Conservation (phyloP, 2,888 invertebrate species). For the Drosophila bunnanda region DNA sequence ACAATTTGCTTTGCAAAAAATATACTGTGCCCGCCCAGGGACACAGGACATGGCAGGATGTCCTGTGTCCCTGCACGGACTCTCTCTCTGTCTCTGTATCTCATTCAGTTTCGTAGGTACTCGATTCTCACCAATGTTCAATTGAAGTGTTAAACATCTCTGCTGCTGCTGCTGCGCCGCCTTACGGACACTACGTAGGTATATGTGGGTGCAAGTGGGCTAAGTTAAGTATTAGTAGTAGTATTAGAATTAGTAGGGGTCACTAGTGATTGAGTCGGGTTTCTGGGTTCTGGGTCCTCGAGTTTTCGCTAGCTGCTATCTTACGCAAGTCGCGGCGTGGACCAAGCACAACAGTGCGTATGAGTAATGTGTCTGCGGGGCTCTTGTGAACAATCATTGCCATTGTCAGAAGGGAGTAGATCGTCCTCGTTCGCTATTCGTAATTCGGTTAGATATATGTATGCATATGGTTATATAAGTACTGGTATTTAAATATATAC, state of each 20-base stretch:
- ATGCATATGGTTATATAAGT: constrained; percentile 52
- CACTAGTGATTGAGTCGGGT: constrained; percentile 25
- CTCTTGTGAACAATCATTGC: constrained; percentile 30
- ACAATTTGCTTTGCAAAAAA: constrained; percentile 78
- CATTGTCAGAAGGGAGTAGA: constrained; percentile 24
- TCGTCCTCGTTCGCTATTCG: constrained; percentile 39
- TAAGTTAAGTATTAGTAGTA: constrained; percentile 7
- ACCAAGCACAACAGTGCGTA: constrained; percentile 40
- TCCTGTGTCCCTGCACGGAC: constrained; percentile 20
- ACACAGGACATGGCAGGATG: constrained; percentile 17
- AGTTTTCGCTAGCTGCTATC: constrained; percentile 29
- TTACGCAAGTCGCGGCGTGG: constrained; percentile 22
- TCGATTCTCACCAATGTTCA: constrained; percentile 79
- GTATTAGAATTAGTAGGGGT: constrained; percentile 7
- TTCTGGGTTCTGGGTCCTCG: constrained; percentile 31
- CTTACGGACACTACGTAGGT: constrained; percentile 20
- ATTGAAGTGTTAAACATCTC: constrained; percentile 53
- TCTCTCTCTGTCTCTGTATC: constrained; percentile 47
- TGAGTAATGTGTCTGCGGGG: constrained; percentile 29
- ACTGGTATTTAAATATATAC: constrained; percentile 47
- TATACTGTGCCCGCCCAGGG: constrained; percentile 55
- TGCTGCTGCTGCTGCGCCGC: constrained; percentile 45
- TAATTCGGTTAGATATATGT: constrained; percentile 47
- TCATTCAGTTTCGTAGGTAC: constrained; percentile 71
- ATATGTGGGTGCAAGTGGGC: constrained; percentile 19